A percentile compares a stretch with the other conserved stretches of the same genome.
Conservation (phyloP, 2,113 vertebrate species). For the Calidris pygmaea region DNA sequence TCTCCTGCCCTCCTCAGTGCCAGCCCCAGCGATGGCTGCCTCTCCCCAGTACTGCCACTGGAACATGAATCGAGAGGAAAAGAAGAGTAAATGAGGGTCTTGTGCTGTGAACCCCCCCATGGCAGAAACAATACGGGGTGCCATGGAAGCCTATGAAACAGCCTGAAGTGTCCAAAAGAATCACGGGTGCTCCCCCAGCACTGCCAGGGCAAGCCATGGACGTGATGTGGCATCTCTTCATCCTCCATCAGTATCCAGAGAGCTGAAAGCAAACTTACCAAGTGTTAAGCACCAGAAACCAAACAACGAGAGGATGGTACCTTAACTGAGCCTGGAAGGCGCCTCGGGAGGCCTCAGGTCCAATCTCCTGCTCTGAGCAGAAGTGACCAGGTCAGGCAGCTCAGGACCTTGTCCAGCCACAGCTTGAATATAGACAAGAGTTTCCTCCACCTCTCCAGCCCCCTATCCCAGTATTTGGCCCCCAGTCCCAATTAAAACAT, state of each 20-base stretch:
- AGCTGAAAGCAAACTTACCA: neutral
- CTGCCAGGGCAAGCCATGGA: neutral
- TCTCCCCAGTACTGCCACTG: neutral
- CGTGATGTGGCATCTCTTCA: neutral
- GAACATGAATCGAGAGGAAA: accelerated
- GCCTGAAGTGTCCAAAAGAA: neutral
- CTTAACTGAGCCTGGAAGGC: neutral
- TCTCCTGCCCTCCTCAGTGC: neutral
- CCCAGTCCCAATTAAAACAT: neutral
- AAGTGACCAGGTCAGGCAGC: neutral
- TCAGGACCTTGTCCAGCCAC: neutral
- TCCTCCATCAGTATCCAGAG: neutral
- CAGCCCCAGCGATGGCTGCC: neutral
- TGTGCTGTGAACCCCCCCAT: accelerated
- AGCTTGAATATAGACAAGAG: neutral
- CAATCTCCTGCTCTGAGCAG: neutral
- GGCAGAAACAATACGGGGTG: neutral
- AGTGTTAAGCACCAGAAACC: neutral
- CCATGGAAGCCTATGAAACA: neutral
- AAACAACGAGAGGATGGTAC: accelerated
- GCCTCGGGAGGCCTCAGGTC: neutral
- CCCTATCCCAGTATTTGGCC: neutral
- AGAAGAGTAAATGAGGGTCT: neutral
- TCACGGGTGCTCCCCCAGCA: neutral
- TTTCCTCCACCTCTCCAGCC: neutral